These are phyloP conservation scores for Orchesellides sinensis DNA, from an alignment of 2,888 invertebrate species.

Conservation along the genomic window DNA sequence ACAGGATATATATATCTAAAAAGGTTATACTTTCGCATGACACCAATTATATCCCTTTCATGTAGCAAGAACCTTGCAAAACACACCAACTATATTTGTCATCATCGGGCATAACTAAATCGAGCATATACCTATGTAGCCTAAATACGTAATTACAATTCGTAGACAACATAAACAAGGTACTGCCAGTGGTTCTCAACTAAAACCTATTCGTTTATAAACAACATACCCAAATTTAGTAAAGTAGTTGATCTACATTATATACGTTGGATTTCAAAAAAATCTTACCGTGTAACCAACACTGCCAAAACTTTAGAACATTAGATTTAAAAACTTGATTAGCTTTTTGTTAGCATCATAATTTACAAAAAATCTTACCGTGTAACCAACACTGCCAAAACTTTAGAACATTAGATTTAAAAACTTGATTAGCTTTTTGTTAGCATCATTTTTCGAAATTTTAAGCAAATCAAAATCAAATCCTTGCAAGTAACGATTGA, in stretches of 20 bases:
- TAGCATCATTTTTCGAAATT: too few species aligned
- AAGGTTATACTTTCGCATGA: slow-evolving; percentile 25
- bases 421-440: too few species aligned
- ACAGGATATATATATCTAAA: slow-evolving; percentile 57
- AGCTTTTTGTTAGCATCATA: too few species aligned
- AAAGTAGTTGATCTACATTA: not conserved
- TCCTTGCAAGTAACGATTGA: too few species aligned
- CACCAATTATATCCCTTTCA: slow-evolving; percentile 5
- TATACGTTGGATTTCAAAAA: too few species aligned
- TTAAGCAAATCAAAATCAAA: too few species aligned
- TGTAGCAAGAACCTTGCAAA: slow-evolving; percentile 9
- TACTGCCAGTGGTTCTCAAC: slow-evolving; percentile 57
- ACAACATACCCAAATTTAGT: not conserved
- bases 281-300: slow-evolving; percentile 43
- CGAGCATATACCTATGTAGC: slow-evolving; percentile 3
- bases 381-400: slow-evolving; percentile 60
- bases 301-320: slow-evolving; percentile 63
- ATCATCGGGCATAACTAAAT: not conserved
- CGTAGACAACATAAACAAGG: slow-evolving; percentile 50
- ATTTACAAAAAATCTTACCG: slow-evolving; percentile 19
- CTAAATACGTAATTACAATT: not conserved
- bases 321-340: too few species aligned
- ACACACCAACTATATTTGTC: slow-evolving; percentile 7
- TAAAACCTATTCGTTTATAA: not conserved
- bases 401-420: too few species aligned